Evolutionary conservation across 2,888 invertebrate genomes (phyloP).

Genomic region (Drosophila neutralis): DNA sequence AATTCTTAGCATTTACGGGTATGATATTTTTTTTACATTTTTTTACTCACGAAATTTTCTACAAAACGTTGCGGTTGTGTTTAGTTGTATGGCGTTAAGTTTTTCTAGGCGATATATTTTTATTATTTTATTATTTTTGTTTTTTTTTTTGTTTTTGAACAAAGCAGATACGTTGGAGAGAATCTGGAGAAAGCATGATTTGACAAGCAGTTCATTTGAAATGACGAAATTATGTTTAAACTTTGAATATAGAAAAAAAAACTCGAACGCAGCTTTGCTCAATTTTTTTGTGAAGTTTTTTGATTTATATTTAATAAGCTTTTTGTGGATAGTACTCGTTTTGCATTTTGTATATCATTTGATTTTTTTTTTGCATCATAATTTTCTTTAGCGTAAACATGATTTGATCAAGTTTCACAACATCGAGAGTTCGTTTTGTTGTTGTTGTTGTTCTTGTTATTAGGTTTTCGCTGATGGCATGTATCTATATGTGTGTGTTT

Average conservation of each 20-base stretch:
- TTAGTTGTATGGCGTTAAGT: conserved; percentile 60
- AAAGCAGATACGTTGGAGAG: conserved; percentile 50
- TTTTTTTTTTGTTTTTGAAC: conserved; percentile 34
- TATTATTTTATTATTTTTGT: conserved; percentile 18
- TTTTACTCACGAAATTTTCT: conserved; percentile 67
- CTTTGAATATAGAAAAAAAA: conserved; percentile 7
- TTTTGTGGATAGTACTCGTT: conserved; percentile 39
- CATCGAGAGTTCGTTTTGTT: conserved; percentile 84
- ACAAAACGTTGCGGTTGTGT: conserved; percentile 68
- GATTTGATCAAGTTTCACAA: conserved; percentile 84
- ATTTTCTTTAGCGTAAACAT: conserved; percentile 74
- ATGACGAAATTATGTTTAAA: neutral
- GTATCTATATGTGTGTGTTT: conserved; percentile 37
- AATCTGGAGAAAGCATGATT: conserved; percentile 4
- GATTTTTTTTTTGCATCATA: conserved; percentile 19
- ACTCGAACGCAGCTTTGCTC: conserved; percentile 27
- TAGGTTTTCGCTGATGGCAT: conserved; percentile 65
- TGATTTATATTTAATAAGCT: conserved; percentile 41
- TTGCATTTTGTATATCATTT: conserved; percentile 53
- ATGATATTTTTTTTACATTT: conserved; percentile 46
- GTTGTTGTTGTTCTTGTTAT: conserved; percentile 73
- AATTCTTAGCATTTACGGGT: conserved; percentile 71
- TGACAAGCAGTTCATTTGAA: conserved; percentile 1
- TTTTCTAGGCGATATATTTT: conserved; percentile 59
- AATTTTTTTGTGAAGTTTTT: conserved; percentile 37